Percentiles rank a stretch among this genome's conserved stretches.
These are phyloP conservation scores for Drosophila malerkotliana DNA, from an alignment of 1,140 invertebrate genomes.

Conservation along the genomic window DNA sequence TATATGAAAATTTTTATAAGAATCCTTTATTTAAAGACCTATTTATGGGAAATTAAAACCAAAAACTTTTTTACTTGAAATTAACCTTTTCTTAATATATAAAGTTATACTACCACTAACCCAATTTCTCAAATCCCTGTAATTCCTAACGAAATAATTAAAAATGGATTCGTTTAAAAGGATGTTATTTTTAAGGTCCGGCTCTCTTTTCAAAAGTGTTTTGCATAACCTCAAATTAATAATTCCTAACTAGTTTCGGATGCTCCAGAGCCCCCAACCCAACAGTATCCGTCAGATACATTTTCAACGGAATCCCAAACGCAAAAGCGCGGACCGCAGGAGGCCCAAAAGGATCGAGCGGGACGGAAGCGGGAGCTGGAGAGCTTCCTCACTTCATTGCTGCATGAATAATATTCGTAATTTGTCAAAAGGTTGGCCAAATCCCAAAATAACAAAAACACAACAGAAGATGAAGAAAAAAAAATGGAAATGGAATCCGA, in stretches of 20 bases:
- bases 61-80: too few species aligned
- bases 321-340: slow-evolving; percentile 25
- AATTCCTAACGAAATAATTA: slow-evolving; percentile 26
- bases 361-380: slow-evolving; percentile 24
- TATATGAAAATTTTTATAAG: too few species aligned
- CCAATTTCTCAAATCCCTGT: too few species aligned
- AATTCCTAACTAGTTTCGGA: slow-evolving; percentile 46
- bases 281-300: slow-evolving; percentile 15
- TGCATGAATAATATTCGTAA: slow-evolving; percentile 83
- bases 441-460: slow-evolving; percentile 75
- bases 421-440: slow-evolving; percentile 83
- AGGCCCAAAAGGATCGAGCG: slow-evolving; percentile 17
- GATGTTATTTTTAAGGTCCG: too few species aligned
- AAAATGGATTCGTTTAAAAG: neutral
- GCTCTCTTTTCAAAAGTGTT: slow-evolving; percentile 9
- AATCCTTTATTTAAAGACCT: too few species aligned
- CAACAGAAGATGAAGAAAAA: slow-evolving; percentile 36
- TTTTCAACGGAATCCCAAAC: slow-evolving; percentile 35
- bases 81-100: neutral
- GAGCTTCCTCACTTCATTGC: slow-evolving; percentile 77
- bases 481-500: slow-evolving; percentile 69
- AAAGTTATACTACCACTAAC: neutral
- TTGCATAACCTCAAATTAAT: slow-evolving; percentile 46
- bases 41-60: too few species aligned
- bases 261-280: slow-evolving; percentile 5